A percentile compares a stretch with the other conserved stretches of the same genome.
Evolutionary conservation across 2,113 vertebrate genomes (phyloP).

Genomic region (Leucopternis melanops): DNA sequence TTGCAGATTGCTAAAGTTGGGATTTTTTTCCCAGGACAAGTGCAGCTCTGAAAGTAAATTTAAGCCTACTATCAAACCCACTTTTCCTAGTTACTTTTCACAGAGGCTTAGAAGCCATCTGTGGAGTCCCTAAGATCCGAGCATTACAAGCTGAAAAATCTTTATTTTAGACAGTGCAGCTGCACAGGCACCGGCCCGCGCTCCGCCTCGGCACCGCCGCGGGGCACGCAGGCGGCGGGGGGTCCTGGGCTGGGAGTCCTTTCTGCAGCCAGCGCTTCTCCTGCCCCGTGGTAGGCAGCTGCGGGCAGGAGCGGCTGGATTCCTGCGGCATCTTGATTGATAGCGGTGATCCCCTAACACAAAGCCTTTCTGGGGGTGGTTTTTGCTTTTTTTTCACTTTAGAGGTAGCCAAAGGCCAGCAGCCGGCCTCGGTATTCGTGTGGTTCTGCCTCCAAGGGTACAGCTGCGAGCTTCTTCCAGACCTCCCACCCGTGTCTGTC

Average conservation of each 20-base stretch:
- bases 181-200: not conserved
- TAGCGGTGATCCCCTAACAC: fast-evolving
- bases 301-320: not conserved
- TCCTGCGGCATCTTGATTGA: too few species aligned
- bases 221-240: too few species aligned
- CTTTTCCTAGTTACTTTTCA: not conserved
- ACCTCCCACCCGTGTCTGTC: fast-evolving
- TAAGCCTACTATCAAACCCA: not conserved
- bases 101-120: not conserved
- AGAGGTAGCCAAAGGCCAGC: not conserved
- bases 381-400: too few species aligned
- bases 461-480: not conserved
- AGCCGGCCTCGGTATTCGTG: fast-evolving
- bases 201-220: not conserved
- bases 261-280: not conserved
- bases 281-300: not conserved
- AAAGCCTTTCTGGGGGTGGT: too few species aligned
- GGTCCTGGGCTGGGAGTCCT: not conserved
- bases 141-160: not conserved
- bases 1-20: not conserved
- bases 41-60: not conserved
- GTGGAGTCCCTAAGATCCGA: not conserved
- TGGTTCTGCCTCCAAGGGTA: not conserved
- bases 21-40: not conserved
- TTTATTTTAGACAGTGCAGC: not conserved